These are phyloP conservation scores for Formicarius rufipectus DNA, from an alignment of 2,113 vertebrate genomes.

Conservation along the genomic window DNA sequence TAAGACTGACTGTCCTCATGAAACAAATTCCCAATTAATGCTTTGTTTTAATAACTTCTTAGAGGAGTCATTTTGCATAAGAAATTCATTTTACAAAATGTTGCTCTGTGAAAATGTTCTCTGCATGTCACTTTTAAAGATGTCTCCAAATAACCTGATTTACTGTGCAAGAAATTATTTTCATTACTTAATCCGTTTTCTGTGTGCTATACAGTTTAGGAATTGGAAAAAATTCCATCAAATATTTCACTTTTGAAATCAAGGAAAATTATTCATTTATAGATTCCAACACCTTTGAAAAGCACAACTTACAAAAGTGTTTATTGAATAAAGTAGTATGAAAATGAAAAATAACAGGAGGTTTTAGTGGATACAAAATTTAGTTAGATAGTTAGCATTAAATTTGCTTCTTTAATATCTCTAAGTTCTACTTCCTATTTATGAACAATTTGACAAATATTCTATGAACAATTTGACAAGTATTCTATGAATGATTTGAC, in stretches of 20 bases:
- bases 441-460: no score
- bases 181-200: neutral
- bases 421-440: constrained; percentile 24
- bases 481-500: neutral
- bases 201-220: no score
- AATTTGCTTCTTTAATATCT: constrained; percentile 66
- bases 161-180: neutral
- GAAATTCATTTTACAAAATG: neutral
- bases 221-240: neutral
- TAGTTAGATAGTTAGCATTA: no score
- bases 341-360: constrained; percentile 75
- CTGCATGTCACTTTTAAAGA: neutral
- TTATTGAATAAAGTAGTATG: constrained; percentile 66
- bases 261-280: neutral
- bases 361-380: constrained; percentile 59
- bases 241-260: neutral
- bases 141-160: neutral
- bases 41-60: no score
- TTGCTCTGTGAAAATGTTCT: neutral
- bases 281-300: constrained; percentile 78
- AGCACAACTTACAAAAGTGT: constrained; percentile 73
- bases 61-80: neutral
- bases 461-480: no score
- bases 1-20: no score
- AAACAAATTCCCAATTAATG: no score